A percentile compares a stretch with the other conserved stretches of the same genome.
These are phyloP conservation scores for Apotomis betuletana DNA, from an alignment of 2,888 invertebrate genomes.

Conservation along the genomic window DNA sequence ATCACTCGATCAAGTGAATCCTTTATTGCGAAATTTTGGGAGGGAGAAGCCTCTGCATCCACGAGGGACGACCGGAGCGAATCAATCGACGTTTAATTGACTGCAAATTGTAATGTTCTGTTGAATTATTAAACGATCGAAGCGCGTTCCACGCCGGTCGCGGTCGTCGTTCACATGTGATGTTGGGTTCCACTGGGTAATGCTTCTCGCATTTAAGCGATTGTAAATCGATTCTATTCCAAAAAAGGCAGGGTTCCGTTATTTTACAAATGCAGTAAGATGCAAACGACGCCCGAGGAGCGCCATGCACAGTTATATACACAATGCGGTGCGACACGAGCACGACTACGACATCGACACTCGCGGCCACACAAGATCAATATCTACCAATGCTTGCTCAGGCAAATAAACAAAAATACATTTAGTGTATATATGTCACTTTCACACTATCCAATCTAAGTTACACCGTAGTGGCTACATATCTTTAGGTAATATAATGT, in stretches of 20 bases:
- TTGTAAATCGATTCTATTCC: constrained; percentile 59
- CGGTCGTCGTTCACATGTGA: constrained; percentile 3
- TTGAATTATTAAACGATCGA: constrained; percentile 33
- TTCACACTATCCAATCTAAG: too few relatives aligned
- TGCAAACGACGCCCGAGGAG: constrained; percentile 59
- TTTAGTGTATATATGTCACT: too few relatives aligned
- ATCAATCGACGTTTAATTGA: constrained; percentile 31
- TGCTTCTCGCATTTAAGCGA: constrained; percentile 33
- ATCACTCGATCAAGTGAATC: constrained; percentile 59
- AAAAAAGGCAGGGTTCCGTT: constrained; percentile 71
- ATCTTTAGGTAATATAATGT: too few relatives aligned
- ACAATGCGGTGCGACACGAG: constrained; percentile 48
- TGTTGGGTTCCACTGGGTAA: constrained; percentile 5
- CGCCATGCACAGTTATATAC: constrained; percentile 57
- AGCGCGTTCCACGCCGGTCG: not conserved
- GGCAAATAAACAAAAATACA: not conserved
- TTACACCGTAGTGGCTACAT: too few relatives aligned
- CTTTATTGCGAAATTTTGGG: constrained; percentile 53
- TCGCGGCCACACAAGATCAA: constrained; percentile 42
- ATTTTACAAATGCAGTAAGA: constrained; percentile 62
- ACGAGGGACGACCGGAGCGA: not conserved
- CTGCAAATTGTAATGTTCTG: constrained; percentile 33
- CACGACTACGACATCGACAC: constrained; percentile 53
- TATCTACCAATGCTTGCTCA: not conserved
- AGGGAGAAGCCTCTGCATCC: constrained; percentile 42